Evolutionary conservation across 2,113 vertebrate genomes (phyloP).

Genomic region (Oreochromis niloticus): DNA sequence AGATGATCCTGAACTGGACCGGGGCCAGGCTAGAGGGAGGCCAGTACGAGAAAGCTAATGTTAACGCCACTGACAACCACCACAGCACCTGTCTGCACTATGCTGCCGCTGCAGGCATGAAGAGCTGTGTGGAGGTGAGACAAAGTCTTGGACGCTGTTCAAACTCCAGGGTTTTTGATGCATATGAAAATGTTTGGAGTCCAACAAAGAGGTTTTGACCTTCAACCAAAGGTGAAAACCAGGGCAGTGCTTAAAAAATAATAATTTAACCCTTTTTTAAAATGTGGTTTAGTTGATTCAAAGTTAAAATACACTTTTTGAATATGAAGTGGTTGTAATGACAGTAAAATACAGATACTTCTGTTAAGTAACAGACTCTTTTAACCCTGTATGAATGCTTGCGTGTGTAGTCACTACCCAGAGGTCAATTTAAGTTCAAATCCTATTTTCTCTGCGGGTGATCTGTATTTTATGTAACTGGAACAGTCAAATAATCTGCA

Average conservation of each 20-base stretch:
- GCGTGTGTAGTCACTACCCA: not conserved
- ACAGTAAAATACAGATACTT: not conserved
- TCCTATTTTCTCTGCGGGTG: not conserved
- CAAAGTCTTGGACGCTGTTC: not conserved
- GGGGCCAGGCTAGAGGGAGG: constrained; percentile 65
- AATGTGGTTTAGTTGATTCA: not conserved
- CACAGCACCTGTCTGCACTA: constrained; percentile 68
- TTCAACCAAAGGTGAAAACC: not conserved
- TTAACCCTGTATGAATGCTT: not conserved
- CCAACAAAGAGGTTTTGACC: not conserved
- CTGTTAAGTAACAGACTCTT: not conserved
- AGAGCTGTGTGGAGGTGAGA: constrained; percentile 69
- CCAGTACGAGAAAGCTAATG: constrained; percentile 68
- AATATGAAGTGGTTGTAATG: not conserved
- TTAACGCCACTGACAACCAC: constrained; percentile 68
- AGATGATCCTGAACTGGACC: constrained; percentile 70
- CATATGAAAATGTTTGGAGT: not conserved
- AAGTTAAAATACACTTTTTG: not conserved
- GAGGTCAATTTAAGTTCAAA: not conserved
- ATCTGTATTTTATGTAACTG: not conserved
- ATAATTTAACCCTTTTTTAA: not conserved
- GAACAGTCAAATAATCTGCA: not conserved
- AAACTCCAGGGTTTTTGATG: not conserved
- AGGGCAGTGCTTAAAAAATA: not conserved
- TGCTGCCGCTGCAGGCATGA: constrained; percentile 64